Conservation (phyloP, 2,888 invertebrate species). For the Rosalia funebris region DNA sequence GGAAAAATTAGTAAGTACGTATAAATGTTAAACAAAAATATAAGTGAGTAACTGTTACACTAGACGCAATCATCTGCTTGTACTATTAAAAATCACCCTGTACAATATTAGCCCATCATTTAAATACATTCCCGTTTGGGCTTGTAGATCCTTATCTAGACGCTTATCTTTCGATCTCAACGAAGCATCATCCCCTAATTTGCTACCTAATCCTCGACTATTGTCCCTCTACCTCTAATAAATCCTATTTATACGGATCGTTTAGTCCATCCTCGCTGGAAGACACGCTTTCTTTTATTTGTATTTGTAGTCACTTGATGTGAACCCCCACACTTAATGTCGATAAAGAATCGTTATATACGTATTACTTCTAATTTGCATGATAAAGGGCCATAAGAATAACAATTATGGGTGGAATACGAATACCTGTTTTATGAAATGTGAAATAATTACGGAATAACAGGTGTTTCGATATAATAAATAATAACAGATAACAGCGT, state of each 20-base stretch:
- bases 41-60: too few relatives aligned
- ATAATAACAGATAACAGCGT: too few relatives aligned
- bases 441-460: conserved; percentile 31
- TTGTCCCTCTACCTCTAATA: conserved; percentile 10
- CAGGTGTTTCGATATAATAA: conserved; percentile 41
- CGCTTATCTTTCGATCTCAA: conserved; percentile 2
- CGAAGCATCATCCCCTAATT: conserved; percentile 11
- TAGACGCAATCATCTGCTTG: too few relatives aligned
- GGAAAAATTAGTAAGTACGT: too few relatives aligned
- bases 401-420: conserved; percentile 30
- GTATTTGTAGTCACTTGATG: conserved; percentile 32
- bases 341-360: conserved; percentile 20
- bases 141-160: conserved; percentile 2
- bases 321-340: conserved; percentile 13
- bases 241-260: conserved; percentile 36
- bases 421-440: conserved; percentile 27
- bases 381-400: conserved; percentile 38
- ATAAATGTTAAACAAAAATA: too few relatives aligned
- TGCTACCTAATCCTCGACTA: conserved; percentile 9
- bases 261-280: conserved; percentile 31
- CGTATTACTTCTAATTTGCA: conserved; percentile 35
- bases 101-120: too few relatives aligned
- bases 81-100: too few relatives aligned
- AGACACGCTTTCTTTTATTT: conserved; percentile 28
- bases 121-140: too few relatives aligned